Evolutionary conservation across 30 jellyfish, hydroid and myxozoan species (phyloP), one percentile per base, ranked within the genome.

Genomic region (Pseudorhiza aurosa): DNA sequence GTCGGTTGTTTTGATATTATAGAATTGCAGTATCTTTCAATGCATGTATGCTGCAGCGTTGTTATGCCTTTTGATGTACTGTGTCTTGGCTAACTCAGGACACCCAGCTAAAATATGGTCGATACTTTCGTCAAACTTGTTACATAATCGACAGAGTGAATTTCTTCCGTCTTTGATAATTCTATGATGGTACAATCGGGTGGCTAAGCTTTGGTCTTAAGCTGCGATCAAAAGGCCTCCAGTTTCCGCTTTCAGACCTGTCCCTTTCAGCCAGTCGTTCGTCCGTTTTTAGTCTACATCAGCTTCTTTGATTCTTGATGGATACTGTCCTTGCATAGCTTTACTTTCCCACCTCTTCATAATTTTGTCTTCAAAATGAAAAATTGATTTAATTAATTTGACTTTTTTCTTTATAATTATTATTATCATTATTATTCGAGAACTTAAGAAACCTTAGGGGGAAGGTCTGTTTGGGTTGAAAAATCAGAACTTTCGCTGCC

Each of bases 171-270:
- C 63, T 65, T 65, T 65, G 63, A 65, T 65, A 43, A 65, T 35
- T 44, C 26, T 65, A 32, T 63, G 53, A 11, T 25, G 62, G 63
- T 36, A 65, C 37, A 27, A 65, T 33, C 57, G 22, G 7, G 77
- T 63, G 10, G 77, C 77, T 63, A 63, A 63, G 22, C 57, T 63
- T 63, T 63, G 77, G 57, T 63, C 77, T 31, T 63, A 27, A n/a
- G 57, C 77, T n/a, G 77, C 77, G 27, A 63, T 35, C 12, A 32
- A 7, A 28, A 63, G 42, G 11, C 77, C 57, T 35, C 32, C 77
- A 27, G 77, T 63, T 19, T 65, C 63, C 31, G 60, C 62, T 33
- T 65, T 8, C 7, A 32, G 42, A 15, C 36, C 80, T 18, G 47
- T 1, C 43, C 62, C 46, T 43, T 32, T 37, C n/a, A n/a, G n/a